These are phyloP conservation scores for Zele albiditarsus DNA, from an alignment of 2,888 invertebrate genomes.

Conservation along the genomic window DNA sequence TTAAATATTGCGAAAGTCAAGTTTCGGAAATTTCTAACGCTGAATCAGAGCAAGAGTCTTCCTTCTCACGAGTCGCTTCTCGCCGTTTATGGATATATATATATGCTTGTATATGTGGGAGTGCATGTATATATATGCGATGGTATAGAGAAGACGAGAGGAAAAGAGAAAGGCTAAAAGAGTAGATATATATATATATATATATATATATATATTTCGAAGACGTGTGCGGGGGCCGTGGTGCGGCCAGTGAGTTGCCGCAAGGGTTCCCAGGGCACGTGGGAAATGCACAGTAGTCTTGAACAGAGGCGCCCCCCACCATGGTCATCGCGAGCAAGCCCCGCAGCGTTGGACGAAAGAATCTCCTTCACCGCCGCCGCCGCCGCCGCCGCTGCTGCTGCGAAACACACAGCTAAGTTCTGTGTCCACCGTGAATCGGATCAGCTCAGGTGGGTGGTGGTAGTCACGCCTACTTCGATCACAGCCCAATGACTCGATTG, in stretches of 20 bases:
- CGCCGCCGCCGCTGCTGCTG: constrained; percentile 57
- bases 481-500: constrained; percentile 12
- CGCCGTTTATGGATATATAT: constrained; percentile 6
- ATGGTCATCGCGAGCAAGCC: constrained; percentile 46
- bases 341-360: constrained; percentile 47
- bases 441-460: constrained; percentile 10
- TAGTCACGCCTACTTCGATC: constrained; percentile 24
- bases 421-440: constrained; percentile 35
- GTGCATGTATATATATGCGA: not conserved
- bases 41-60: constrained; percentile 26
- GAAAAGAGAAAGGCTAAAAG: constrained; percentile 42
- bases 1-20: constrained; percentile 3
- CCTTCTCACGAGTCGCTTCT: constrained; percentile 25
- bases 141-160: constrained; percentile 23
- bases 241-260: constrained; percentile 61
- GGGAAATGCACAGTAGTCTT: constrained; percentile 79
- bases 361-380: not conserved
- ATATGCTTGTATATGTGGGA: constrained; percentile 10
- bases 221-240: constrained; percentile 48
- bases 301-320: constrained; percentile 56
- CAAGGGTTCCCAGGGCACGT: constrained; percentile 76
- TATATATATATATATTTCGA: constrained; percentile 1
- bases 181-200: constrained; percentile 10
- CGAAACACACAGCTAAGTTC: constrained; percentile 45
- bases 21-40: constrained; percentile 6